Evolutionary conservation across 2,797 vertebrate genomes (phyloP).

Genomic region (Ibycter americanus): DNA sequence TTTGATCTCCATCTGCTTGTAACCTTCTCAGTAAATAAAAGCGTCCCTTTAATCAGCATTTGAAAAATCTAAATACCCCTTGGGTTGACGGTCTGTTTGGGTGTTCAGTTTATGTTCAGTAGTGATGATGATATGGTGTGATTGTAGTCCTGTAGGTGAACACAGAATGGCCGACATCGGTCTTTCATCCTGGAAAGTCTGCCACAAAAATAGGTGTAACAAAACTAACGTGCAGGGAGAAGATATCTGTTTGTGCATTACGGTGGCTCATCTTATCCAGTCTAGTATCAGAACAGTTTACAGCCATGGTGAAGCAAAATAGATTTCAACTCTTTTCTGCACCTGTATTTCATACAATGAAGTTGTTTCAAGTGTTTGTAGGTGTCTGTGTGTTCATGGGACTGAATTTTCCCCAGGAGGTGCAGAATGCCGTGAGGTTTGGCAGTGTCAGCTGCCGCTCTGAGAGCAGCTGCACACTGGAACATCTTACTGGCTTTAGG

Average conservation of each 20-base stretch:
- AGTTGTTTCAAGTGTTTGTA: not conserved
- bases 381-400: not conserved
- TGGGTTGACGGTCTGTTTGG: not conserved
- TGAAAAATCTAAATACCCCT: not conserved
- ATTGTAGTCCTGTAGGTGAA: rapidly evolving
- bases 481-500: not conserved
- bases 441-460: not conserved
- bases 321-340: not conserved
- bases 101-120: not conserved
- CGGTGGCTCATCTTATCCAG: not conserved
- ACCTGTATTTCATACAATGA: not conserved
- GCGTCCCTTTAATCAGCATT: not conserved
- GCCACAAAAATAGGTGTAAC: not conserved
- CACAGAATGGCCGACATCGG: not conserved
- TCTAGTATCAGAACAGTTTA: not conserved
- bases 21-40: not conserved
- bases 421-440: not conserved
- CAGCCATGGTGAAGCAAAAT: not conserved
- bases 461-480: not conserved
- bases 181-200: not conserved
- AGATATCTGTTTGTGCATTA: not conserved
- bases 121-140: rapidly evolving
- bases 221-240: rapidly evolving
- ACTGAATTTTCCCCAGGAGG: not conserved
- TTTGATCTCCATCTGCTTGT: not conserved